Base-by-base conservation (phyloP, 2,113 vertebrate genomes). In the Ictidomys tridecemlineatus region DNA sequence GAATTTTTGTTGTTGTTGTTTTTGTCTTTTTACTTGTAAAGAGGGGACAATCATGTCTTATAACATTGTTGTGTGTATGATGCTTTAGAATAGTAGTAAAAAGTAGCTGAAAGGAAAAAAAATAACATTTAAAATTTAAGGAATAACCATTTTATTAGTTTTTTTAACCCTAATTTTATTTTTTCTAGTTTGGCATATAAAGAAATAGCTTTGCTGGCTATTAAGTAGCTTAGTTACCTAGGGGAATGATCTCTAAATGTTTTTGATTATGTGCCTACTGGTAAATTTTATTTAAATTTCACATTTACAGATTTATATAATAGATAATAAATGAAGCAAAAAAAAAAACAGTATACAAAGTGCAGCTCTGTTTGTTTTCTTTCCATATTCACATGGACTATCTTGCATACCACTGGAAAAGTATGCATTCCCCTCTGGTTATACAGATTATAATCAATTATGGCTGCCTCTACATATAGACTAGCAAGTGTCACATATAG, bases 241-340 rank as follows among this genome's bases (percentile, higher is more conserved):
- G 72, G 77, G 73, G 56, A 63, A 39, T 77, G 77, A 3, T 86
- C 51, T 90, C 10, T 67, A 88, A 88, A 39, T 2, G 5, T 69
- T 93, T 93, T 89, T 85, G n/a, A 32, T 72, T 82, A 0, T 28
- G 8, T 85, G 70, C 2, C 4, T 74, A 42, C 13, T 63, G 89
- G 32, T 58, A 83, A 91, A 34, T 89, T 92, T 80, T 80, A 72
- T 86, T 76, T 96, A 86, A 83, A 89, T 79, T 91, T 91, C 2
- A 70, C 70, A n/a, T 26, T 26, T 78, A 28, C 1, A 39, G 2
- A 53, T 77, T 61, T 28, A 70, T 22, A 76, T 42, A 79, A 20
- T 39, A 69, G 63, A 79, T 2, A 86, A 77, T 56, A 56, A 37
- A 73, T 16, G 9, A 95, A 94, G n/a, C 45, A 94, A 73, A 74